A percentile compares a stretch with the other conserved stretches of the same genome.
Evolutionary conservation across 2,888 invertebrate species (phyloP).

Genomic region (Dynastes maya): DNA sequence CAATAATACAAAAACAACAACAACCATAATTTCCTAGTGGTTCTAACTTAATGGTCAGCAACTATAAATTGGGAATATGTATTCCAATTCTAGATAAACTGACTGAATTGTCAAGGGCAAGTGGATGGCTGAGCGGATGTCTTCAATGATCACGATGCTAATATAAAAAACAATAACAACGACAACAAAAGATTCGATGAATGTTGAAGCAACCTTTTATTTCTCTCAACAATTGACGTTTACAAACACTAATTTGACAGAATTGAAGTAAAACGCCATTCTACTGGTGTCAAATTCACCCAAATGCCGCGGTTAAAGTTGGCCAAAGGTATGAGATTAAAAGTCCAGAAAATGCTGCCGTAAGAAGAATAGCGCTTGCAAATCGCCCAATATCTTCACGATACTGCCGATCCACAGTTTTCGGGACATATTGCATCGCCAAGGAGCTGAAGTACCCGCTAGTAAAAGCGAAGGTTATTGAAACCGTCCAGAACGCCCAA

Average conservation of each 20-base stretch:
- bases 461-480: slow-evolving; percentile 85
- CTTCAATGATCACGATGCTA: no score
- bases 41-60: no score
- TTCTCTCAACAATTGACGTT: not conserved
- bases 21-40: no score
- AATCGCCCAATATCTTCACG: slow-evolving; percentile 95
- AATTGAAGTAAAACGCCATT: not conserved
- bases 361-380: slow-evolving; percentile 91
- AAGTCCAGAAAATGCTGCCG: slow-evolving; percentile 91
- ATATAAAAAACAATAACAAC: not conserved
- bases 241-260: not conserved
- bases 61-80: no score
- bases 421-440: slow-evolving; percentile 94
- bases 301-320: not conserved
- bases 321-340: slow-evolving; percentile 82
- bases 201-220: not conserved
- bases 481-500: slow-evolving; percentile 84
- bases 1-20: no score
- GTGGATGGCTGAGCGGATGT: no score
- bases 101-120: no score
- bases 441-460: slow-evolving; percentile 95
- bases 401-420: slow-evolving; percentile 85
- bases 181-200: not conserved
- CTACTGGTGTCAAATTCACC: not conserved
- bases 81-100: no score